Base-by-base conservation (phyloP, 2,113 vertebrate species). In the Myotis brandtii region DNA sequence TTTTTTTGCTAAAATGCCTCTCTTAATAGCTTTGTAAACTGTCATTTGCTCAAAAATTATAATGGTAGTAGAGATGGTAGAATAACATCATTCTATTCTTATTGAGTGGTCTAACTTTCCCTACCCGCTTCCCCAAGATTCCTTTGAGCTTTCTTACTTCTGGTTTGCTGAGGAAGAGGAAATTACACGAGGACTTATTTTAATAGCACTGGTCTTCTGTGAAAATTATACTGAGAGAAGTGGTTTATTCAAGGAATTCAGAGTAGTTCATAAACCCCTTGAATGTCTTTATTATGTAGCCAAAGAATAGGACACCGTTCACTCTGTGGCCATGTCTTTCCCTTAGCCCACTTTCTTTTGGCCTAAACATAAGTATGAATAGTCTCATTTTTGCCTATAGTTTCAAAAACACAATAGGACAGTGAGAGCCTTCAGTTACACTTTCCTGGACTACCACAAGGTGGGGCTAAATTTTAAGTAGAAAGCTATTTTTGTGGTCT, bases 391-490 rank as follows among this genome's bases (percentile, higher is more conserved):
- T 69, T 92, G 72, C 76, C 50, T 85, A 11, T 9, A n/a, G 87
- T 94, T 96, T 95, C 92, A 94, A 97, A 97, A 92, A 70, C 50
- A 86, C 84, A 83, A 6, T 82, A 52, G 48, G 48, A 32, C 8
- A 4, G 9, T 46, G 52, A 79, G 30, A 95, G 32, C 10, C 70
- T 93, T 72, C 25, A 87, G 40, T 64, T 50, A 95, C 17, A 95
- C 18, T 92, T 90, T 88, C 73, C n/a, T 64, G 32, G 80, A 32
- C 40, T 66, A 76, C 89, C 97, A 97, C 95, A 89, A 97, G 94
- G 76, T 96, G 97, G 95, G n/a, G 96, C 96, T 96, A 94, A 91
- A 67, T 85, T 80, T 30, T 70, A 95, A 91, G 30, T 50, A 83
- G 76, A 93, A 2, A 2, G 8, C 14, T 73, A 30, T 46, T 40